Conservation (phyloP, 1,140 invertebrate species). For the Orchestia grillus region DNA sequence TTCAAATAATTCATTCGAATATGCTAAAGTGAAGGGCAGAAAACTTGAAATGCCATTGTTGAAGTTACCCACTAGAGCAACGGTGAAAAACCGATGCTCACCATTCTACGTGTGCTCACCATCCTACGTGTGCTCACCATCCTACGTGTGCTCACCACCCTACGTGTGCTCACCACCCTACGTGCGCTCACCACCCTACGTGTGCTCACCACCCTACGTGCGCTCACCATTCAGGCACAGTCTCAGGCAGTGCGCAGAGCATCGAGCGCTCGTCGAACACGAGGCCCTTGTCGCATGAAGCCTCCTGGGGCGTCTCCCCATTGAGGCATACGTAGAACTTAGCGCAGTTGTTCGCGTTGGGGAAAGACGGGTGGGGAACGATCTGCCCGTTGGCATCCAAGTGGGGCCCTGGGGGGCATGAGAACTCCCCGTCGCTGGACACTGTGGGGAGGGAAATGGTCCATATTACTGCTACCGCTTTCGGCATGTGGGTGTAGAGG, state of each 20-base stretch:
- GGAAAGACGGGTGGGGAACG: constrained; percentile 87
- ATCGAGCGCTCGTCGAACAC: constrained; percentile 88
- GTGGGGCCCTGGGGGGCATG: constrained; percentile 76
- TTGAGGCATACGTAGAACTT: constrained; percentile 91
- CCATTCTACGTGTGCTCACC: no score
- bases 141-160: no score
- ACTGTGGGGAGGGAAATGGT: neutral
- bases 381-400: constrained; percentile 80
- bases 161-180: no score
- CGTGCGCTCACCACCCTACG: no score
- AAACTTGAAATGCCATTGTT: no score
- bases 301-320: constrained; percentile 85
- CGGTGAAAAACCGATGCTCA: no score
- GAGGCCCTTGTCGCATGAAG: constrained; percentile 86
- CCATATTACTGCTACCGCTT: neutral
- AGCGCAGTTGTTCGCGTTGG: constrained; percentile 88
- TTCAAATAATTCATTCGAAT: neutral
- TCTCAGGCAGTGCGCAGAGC: constrained; percentile 87
- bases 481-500: neutral
- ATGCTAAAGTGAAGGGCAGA: neutral
- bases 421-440: constrained; percentile 80
- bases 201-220: no score
- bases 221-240: constrained; percentile 86
- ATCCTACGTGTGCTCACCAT: no score
- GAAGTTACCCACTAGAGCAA: no score